Evolutionary conservation across 1,140 invertebrate genomes (phyloP), one percentile per base, ranked within the genome.

Genomic region (Mesaphorura yosii): DNA sequence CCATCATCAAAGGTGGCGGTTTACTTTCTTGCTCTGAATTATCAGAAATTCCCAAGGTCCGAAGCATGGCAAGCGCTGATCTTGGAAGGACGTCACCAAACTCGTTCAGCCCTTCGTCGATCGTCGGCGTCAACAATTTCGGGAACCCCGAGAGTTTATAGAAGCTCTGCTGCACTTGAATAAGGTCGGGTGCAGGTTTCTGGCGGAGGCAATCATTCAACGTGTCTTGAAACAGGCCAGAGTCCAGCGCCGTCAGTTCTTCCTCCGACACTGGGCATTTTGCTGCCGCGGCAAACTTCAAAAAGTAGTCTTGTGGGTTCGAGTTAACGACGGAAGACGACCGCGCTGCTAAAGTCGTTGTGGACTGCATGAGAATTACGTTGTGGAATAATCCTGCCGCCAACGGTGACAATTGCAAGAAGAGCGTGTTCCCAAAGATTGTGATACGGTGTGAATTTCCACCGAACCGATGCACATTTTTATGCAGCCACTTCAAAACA

Each of bases 381-480:
- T 27, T 44, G 15, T 55, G 52, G 23, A 55, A 59, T 2, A 59
- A 38, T 3, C 45, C 41, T n/a, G n/a, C n/a, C 2, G 50, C 28
- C 26, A 50, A 25, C 25, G 46, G 55, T 7, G 48, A 45, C n/a
- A 59, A 17, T 2, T 55, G 37, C 1, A 59, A 40, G 27, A 51
- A 48, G 42, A 29, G 34, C 20, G 47, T 76, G 47, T 81, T 81
- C 64, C 94, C 88, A 0, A 92, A 92, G 6, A 96, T 74, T 15
- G 86, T 87, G 1, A 97, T 80, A 52, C 86, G 84, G 17, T 81
- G 73, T 0, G 81, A 72, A 61, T 91, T 81, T 0, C 92, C 93
- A 17, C 86, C 86, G 66, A 97, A 97, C 38, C 72, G 66, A 51
- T 55, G 52, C 6, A 59, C 38, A 20, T 59, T 50, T 25, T 51